Conservation (phyloP, 2,888 invertebrate genomes). For the Stenichneumon culpator region DNA sequence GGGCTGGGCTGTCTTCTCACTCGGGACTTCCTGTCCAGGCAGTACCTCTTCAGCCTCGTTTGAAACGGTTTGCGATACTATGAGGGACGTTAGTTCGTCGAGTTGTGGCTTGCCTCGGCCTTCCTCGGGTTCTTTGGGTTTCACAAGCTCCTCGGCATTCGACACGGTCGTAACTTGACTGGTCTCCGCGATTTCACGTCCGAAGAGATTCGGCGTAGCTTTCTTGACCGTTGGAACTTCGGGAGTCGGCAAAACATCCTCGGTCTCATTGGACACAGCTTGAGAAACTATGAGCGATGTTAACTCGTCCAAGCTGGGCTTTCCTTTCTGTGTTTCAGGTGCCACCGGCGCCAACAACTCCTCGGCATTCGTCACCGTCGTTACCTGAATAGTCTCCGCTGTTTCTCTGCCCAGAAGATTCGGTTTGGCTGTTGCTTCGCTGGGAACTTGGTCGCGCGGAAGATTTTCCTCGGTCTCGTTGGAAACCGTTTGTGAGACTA, state of each 20-base stretch:
- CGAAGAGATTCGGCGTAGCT: conserved; percentile 73
- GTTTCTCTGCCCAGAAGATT: conserved; percentile 80
- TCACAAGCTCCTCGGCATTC: conserved; percentile 75
- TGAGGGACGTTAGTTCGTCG: conserved; percentile 77
- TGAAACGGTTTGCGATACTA: conserved; percentile 73
- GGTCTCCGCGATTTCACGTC: conserved; percentile 82
- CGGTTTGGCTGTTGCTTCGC: conserved; percentile 70
- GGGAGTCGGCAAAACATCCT: conserved; percentile 66
- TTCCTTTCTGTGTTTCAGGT: conserved; percentile 70
- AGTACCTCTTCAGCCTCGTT: conserved; percentile 73
- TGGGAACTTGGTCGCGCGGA: conserved; percentile 59
- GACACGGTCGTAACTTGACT: conserved; percentile 76
- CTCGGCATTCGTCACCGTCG: conserved; percentile 73
- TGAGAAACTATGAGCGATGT: conserved; percentile 75
- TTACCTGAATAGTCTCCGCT: conserved; percentile 81
- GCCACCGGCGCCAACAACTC: conserved; percentile 64
- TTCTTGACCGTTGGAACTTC: conserved; percentile 67
- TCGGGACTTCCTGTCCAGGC: conserved; percentile 71
- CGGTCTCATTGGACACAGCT: conserved; percentile 74
- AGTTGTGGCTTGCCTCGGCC: conserved; percentile 72
- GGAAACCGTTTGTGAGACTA: conserved; percentile 69
- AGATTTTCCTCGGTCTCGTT: conserved; percentile 71
- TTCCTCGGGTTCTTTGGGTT: conserved; percentile 69
- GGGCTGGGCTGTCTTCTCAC: conserved; percentile 78
- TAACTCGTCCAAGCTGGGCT: conserved; percentile 62